Base-by-base conservation (phyloP, 2,888 invertebrate species). In the Antheraea assamensis region DNA sequence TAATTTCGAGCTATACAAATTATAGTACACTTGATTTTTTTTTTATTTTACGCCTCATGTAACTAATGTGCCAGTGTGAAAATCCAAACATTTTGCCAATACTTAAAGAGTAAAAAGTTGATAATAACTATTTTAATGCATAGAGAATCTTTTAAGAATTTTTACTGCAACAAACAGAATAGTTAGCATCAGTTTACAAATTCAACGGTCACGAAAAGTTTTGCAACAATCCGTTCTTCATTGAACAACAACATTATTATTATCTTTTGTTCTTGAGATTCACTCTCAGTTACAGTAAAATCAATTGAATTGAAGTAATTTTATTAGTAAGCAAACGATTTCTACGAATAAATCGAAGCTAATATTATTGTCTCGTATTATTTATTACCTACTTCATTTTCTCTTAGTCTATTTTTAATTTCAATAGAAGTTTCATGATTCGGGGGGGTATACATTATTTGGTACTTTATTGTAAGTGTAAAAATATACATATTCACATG, bases 181-280 rank as follows among this genome's bases (percentile, higher is more conserved):
- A 84, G 83, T 91, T 91, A 91, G 87, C 90, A 80, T 80, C 82
- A 78, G 76, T 74, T 78, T 76, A 85, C 88, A 85, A 91, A 91
- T 85, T 79, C 80, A 76, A 76, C 71, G 79, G 85, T 86, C 90
- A 90, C 88, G 88, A 81, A 75, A 78, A 74, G 76, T 87, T 83
- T 85, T 76, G 85, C 82, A 88, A 88, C 80, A 73, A 75, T 42
- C 15, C 49, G 35, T 68, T 70, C 72, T 76, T 68, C 68, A 35
- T 35, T 68, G 68, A 68, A 35, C 68, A 35, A 68, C 35, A n/a
- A n/a, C n/a, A n/a, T n/a, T n/a, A n/a, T n/a, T n/a, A 35, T 68
- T 17, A 68, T 68, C 15, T 35, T 68, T 68, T 68, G 35, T 68
- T 68, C 35, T 68, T 68, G 68, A 68, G 68, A 68, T 68, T 68